These are phyloP conservation scores for Cylloceria caligata DNA, from an alignment of 2,888 invertebrate species.

Conservation along the genomic window DNA sequence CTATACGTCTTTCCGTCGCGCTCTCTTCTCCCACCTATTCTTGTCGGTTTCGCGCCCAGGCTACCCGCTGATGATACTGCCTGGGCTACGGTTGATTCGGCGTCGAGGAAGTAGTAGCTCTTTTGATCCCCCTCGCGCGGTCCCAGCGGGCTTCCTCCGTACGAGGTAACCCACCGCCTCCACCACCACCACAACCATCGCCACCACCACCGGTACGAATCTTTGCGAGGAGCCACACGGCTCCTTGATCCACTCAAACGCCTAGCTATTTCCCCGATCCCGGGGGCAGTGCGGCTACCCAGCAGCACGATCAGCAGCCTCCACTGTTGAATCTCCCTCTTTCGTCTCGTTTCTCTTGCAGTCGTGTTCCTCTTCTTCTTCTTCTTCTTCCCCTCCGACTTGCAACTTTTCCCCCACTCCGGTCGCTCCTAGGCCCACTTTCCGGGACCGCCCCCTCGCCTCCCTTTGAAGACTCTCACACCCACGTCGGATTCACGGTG, in stretches of 20 bases:
- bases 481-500: constrained; percentile 33
- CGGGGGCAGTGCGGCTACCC: constrained; percentile 53
- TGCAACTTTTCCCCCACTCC: constrained; percentile 61
- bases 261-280: constrained; percentile 22
- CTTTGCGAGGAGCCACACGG: constrained; percentile 79
- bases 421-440: constrained; percentile 6
- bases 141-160: constrained; percentile 73
- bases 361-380: constrained; percentile 19
- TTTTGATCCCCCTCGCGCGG: constrained; percentile 57
- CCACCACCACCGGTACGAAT: constrained; percentile 79
- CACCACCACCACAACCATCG: constrained; percentile 79
- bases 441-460: constrained; percentile 68
- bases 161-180: constrained; percentile 62
- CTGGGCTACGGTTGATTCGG: constrained; percentile 24
- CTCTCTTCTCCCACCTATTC: constrained; percentile 22
- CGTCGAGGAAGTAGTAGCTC: constrained; percentile 64
- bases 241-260: constrained; percentile 80
- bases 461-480: constrained; percentile 58
- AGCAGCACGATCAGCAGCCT: constrained; percentile 55
- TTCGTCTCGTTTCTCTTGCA: constrained; percentile 17
- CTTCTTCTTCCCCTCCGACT: constrained; percentile 31
- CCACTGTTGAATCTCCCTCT: constrained; percentile 45
- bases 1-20: constrained; percentile 42
- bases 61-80: constrained; percentile 12
- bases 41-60: constrained; percentile 60